These are phyloP conservation scores for Phacellophora camtschatica DNA, from an alignment of 30 jellyfish, hydroid and myxozoan genomes.

Conservation along the genomic window DNA sequence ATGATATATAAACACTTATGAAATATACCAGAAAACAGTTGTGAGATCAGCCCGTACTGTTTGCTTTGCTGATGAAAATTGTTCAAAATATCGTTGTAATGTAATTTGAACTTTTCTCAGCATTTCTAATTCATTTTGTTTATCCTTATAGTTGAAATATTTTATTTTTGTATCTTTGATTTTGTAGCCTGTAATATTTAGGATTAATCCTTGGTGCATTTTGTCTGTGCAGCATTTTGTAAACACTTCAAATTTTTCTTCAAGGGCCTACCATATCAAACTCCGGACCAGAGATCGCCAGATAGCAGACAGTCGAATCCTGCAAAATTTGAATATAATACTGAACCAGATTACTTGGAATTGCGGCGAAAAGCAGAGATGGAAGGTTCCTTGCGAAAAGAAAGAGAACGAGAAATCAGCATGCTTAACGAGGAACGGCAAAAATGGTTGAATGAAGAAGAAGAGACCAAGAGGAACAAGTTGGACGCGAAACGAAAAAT, in stretches of 20 bases:
- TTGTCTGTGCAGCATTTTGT: too few relatives aligned
- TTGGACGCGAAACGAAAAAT: conserved; percentile 14
- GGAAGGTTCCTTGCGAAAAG: conserved; percentile 65
- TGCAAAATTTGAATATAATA: conserved; percentile 62
- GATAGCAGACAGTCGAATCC: conserved; percentile 23
- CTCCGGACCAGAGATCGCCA: conserved; percentile 33
- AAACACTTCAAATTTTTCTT: background rate
- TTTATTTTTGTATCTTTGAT: too few relatives aligned
- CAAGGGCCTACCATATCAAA: conserved; percentile 67
- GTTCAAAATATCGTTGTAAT: too few relatives aligned
- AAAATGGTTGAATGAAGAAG: conserved; percentile 55
- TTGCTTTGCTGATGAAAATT: too few relatives aligned
- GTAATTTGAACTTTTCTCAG: too few relatives aligned
- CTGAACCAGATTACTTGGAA: conserved; percentile 89
- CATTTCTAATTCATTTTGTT: too few relatives aligned
- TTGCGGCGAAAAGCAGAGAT: conserved; percentile 71
- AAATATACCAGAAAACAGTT: too few relatives aligned
- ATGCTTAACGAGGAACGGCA: conserved; percentile 63
- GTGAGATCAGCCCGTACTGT: too few relatives aligned
- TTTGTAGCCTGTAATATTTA: too few relatives aligned
- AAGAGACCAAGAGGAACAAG: conserved; percentile 5
- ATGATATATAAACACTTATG: too few relatives aligned
- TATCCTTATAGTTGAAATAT: too few relatives aligned
- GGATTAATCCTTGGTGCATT: too few relatives aligned
- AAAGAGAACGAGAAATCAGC: conserved; percentile 77